A percentile compares a stretch with the other conserved stretches of the same genome.
These are phyloP conservation scores for Amphiura filiformis DNA, from an alignment of 35 echinoderm and acorn worm genomes.

Conservation along the genomic window DNA sequence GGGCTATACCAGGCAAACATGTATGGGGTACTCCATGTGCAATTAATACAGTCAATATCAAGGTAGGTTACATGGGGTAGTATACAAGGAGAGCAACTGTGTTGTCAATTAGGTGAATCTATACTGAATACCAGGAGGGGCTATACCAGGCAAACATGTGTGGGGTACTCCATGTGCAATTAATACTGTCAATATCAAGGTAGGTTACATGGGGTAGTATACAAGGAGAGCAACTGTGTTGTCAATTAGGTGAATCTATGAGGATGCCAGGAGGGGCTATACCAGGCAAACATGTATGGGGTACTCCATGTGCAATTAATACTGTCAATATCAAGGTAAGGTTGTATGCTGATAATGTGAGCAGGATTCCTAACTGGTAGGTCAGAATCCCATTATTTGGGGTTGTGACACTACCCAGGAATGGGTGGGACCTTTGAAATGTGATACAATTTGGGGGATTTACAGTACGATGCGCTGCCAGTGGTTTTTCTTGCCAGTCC, in stretches of 20 bases:
- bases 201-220: constrained; percentile 60
- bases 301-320: constrained; percentile 69
- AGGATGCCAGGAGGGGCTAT: constrained; percentile 27
- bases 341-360: too few species aligned
- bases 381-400: too few species aligned
- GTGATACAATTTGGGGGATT: too few species aligned
- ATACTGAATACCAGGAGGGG: constrained; percentile 39
- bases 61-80: constrained; percentile 47
- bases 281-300: constrained; percentile 65
- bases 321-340: constrained; percentile 62
- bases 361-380: too few species aligned
- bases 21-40: too few species aligned
- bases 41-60: too few species aligned
- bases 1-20: too few species aligned
- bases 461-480: too few species aligned
- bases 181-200: constrained; percentile 57
- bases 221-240: constrained; percentile 61
- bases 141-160: constrained; percentile 44
- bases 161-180: constrained; percentile 75
- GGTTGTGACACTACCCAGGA: too few species aligned
- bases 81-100: constrained; percentile 67
- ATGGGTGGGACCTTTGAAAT: too few species aligned
- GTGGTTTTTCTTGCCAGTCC: too few species aligned
- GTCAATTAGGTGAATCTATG: constrained; percentile 53
- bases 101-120: constrained; percentile 48